Conservation (phyloP, 2,888 invertebrate species). For the Euproctis similis region DNA sequence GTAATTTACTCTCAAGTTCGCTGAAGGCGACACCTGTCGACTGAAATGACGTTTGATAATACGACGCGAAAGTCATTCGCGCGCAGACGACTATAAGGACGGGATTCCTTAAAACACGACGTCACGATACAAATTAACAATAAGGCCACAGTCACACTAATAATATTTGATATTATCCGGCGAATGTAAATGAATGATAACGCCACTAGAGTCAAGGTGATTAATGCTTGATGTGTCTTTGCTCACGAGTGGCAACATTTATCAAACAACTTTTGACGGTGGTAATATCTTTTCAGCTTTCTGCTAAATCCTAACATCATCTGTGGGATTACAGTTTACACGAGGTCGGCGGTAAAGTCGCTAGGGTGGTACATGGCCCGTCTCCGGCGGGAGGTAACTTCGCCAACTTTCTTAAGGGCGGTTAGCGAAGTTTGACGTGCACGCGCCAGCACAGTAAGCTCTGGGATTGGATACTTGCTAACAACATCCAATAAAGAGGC, state of each 20-base stretch:
- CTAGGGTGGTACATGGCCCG: conserved; percentile 51
- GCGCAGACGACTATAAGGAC: conserved; percentile 53
- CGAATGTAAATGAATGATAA: too few relatives aligned
- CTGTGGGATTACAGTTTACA: conserved; percentile 70
- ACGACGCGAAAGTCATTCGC: conserved; percentile 66
- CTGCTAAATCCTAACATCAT: conserved; percentile 68
- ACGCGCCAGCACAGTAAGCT: conserved; percentile 66
- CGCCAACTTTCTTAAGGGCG: conserved; percentile 70
- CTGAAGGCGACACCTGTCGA: conserved; percentile 75
- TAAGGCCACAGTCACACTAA: too few relatives aligned
- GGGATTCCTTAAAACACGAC: conserved; percentile 28
- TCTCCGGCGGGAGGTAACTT: conserved; percentile 65
- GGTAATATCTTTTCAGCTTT: conserved; percentile 67
- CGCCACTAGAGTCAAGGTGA: conserved; percentile 12
- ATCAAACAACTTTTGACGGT: conserved; percentile 53
- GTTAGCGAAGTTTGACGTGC: conserved; percentile 72
- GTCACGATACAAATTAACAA: too few relatives aligned
- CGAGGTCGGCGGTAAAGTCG: conserved; percentile 50
- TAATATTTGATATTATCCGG: too few relatives aligned
- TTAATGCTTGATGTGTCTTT: conserved; percentile 16
- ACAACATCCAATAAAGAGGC: conserved; percentile 56
- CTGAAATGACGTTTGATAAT: conserved; percentile 71
- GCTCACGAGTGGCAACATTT: conserved; percentile 39
- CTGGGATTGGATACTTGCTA: conserved; percentile 63
- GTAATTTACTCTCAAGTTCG: conserved; percentile 74